Evolutionary conservation across 2,113 vertebrate species (phyloP).

Genomic region (Eublepharis macularius): DNA sequence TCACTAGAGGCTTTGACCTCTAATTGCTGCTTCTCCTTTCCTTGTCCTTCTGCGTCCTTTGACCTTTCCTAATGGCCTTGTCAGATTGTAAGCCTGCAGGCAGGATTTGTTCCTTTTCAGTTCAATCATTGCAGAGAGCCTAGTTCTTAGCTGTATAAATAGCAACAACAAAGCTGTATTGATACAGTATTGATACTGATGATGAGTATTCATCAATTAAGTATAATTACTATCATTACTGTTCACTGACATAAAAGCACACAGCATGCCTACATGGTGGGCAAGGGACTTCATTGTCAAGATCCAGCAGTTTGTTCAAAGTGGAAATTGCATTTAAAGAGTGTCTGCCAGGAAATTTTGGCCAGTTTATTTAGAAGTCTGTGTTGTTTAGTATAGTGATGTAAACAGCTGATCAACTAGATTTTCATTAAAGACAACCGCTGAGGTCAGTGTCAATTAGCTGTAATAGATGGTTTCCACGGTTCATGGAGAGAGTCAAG

Average conservation of each 20-base stretch:
- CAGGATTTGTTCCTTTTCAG: neutral
- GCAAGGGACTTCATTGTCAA: constrained; percentile 39
- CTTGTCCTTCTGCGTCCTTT: neutral
- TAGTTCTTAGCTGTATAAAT: neutral
- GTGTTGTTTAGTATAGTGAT: constrained; percentile 10
- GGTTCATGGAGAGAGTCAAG: neutral
- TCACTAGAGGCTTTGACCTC: neutral
- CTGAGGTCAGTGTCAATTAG: constrained; percentile 34
- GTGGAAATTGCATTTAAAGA: constrained; percentile 55
- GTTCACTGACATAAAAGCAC: constrained; percentile 52
- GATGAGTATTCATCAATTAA: neutral
- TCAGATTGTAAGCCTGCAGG: neutral
- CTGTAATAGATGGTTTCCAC: neutral
- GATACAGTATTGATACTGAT: too few relatives aligned
- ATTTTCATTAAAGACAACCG: neutral
- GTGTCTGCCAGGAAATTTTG: constrained; percentile 40
- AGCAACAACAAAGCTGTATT: too few relatives aligned
- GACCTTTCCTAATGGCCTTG: neutral
- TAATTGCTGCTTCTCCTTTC: neutral
- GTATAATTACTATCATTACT: constrained; percentile 33
- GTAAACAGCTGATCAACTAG: neutral
- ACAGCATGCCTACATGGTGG: neutral
- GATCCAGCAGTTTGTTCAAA: constrained; percentile 63
- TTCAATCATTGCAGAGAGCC: neutral
- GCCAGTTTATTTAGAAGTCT: constrained; percentile 25